A percentile compares a stretch with the other conserved stretches of the same genome.
phyloP scores from a whole-genome alignment of 1,140 invertebrate genomes.

The Nylanderia fulva region DNA sequence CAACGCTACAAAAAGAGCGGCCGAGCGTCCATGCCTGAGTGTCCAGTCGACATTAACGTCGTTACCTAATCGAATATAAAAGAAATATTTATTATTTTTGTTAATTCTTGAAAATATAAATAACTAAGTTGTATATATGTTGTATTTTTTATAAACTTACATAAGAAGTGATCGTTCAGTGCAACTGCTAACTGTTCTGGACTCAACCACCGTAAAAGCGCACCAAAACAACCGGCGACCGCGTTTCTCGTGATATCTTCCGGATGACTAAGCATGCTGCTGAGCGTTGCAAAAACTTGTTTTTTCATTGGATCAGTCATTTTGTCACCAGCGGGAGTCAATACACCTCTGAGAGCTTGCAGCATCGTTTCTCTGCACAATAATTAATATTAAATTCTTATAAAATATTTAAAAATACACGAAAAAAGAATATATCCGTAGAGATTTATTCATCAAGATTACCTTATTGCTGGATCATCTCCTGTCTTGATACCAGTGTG shows the following conservation, averaged over 20 bases:
- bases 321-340: constrained; percentile 94
- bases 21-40: constrained; percentile 92
- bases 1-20: constrained; percentile 94
- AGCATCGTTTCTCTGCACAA: constrained; percentile 93
- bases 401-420: neutral
- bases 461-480: constrained; percentile 93
- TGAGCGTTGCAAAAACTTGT: constrained; percentile 91
- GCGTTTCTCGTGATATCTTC: constrained; percentile 93
- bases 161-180: constrained; percentile 91
- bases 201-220: constrained; percentile 92
- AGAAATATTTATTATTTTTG: no score
- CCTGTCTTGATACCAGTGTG: constrained; percentile 94
- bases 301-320: constrained; percentile 94
- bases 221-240: constrained; percentile 95
- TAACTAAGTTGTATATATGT: neutral
- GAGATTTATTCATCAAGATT: constrained; percentile 29
- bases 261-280: constrained; percentile 89
- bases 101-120: constrained; percentile 50
- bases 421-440: neutral
- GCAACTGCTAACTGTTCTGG: constrained; percentile 91
- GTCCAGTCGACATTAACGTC: constrained; percentile 89
- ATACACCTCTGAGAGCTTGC: constrained; percentile 94
- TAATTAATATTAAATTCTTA: neutral
- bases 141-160: constrained; percentile 80
- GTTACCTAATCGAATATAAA: constrained; percentile 83